These are phyloP conservation scores for Enteromius fasciolatus DNA, from an alignment of 2,797 vertebrate species.

Conservation along the genomic window DNA sequence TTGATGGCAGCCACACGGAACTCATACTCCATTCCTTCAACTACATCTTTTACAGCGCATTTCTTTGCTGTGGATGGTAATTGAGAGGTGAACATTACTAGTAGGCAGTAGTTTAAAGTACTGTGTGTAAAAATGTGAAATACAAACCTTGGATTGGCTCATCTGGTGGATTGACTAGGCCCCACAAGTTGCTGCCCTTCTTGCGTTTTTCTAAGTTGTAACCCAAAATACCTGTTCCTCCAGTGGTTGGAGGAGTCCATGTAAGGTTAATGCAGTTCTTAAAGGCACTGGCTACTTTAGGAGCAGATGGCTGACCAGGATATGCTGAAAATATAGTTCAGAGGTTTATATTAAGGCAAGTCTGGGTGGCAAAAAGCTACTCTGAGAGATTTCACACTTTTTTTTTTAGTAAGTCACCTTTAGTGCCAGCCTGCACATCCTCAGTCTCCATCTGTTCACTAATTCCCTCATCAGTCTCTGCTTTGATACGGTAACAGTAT, in stretches of 20 bases:
- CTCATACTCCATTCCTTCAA: slow-evolving; percentile 87
- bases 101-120: not conserved
- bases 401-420: slow-evolving; percentile 73
- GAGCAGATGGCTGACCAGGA: slow-evolving; percentile 81
- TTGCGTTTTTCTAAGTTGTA: slow-evolving; percentile 90
- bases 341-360: not conserved
- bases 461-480: slow-evolving; percentile 81
- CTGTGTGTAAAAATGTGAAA: slow-evolving; percentile 13
- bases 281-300: slow-evolving; percentile 80
- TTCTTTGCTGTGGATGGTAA: slow-evolving; percentile 68
- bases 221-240: slow-evolving; percentile 82
- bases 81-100: not conserved
- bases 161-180: slow-evolving; percentile 71
- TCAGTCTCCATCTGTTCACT: slow-evolving; percentile 86
- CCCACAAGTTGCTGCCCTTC: slow-evolving; percentile 86
- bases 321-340: slow-evolving; percentile 73
- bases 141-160: slow-evolving; percentile 76
- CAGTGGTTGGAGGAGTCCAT: slow-evolving; percentile 81
- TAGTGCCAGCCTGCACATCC: slow-evolving; percentile 85
- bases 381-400: no score
- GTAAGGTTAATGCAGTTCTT: slow-evolving; percentile 80
- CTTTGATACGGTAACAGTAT: slow-evolving; percentile 88
- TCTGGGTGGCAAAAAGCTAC: not conserved
- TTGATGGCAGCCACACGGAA: slow-evolving; percentile 88
- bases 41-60: slow-evolving; percentile 77